Conservation (phyloP, 2,888 invertebrate genomes). For the Aphrophora alni region DNA sequence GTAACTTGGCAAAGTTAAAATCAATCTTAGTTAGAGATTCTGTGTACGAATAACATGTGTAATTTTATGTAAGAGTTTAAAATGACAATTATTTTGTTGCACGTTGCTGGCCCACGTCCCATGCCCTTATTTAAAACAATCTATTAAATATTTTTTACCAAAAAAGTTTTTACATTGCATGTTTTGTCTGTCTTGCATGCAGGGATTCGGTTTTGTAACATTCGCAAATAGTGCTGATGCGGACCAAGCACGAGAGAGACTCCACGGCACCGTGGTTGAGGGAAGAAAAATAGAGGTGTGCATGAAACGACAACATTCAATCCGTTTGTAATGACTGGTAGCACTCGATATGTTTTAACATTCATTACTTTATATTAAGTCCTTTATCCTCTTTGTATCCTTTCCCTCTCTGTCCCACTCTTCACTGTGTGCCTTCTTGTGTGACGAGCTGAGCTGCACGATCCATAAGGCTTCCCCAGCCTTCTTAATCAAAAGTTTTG, state of each 20-base stretch:
- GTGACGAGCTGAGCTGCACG: constrained; percentile 29
- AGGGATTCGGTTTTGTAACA: constrained; percentile 99
- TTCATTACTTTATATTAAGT: constrained; percentile 29
- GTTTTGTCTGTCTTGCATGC: constrained; percentile 97
- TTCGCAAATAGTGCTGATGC: constrained; percentile 99
- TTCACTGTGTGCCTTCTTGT: constrained; percentile 15
- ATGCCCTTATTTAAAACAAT: constrained; percentile 28
- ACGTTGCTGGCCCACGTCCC: constrained; percentile 42
- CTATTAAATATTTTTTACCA: constrained; percentile 53
- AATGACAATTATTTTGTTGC: constrained; percentile 37
- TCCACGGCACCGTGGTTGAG: constrained; percentile 99
- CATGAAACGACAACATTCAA: constrained; percentile 65
- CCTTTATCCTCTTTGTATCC: constrained; percentile 10
- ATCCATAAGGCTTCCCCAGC: constrained; percentile 24
- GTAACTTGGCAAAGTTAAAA: neutral
- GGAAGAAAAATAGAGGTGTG: constrained; percentile 99
- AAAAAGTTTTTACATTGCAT: constrained; percentile 75
- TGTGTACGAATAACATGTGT: constrained; percentile 37
- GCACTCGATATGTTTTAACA: constrained; percentile 46
- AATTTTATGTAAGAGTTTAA: constrained; percentile 33
- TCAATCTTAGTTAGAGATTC: constrained; percentile 21
- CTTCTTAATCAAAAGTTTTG: constrained; percentile 16
- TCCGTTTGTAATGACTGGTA: constrained; percentile 51
- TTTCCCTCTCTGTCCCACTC: neutral
- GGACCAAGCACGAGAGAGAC: constrained; percentile 99